These are phyloP conservation scores for Silvanus unidentatus DNA, from an alignment of 2,888 invertebrate genomes.

Conservation along the genomic window DNA sequence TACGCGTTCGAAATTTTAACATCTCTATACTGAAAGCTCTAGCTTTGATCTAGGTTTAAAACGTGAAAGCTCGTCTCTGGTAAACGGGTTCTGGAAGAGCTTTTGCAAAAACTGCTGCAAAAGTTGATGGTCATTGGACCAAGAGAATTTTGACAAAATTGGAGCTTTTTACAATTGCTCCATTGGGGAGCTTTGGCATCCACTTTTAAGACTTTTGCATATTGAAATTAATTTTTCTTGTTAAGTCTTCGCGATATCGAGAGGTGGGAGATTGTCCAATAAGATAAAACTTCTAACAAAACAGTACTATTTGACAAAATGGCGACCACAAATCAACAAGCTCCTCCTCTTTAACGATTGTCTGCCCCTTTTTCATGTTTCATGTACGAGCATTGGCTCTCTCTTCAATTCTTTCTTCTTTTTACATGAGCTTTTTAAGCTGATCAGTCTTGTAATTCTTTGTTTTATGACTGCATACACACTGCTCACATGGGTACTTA, in stretches of 20 bases:
- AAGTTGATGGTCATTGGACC: too few relatives aligned
- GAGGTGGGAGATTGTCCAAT: conserved; percentile 49
- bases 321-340: conserved; percentile 50
- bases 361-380: conserved; percentile 47
- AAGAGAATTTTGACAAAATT: too few relatives aligned
- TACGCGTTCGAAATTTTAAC: background rate
- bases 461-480: conserved; percentile 22
- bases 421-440: conserved; percentile 34
- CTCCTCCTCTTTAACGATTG: conserved; percentile 47
- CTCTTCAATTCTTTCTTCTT: conserved; percentile 41
- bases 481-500: too few relatives aligned
- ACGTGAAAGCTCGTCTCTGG: conserved; percentile 18
- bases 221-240: too few relatives aligned
- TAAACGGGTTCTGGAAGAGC: too few relatives aligned
- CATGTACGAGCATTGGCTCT: conserved; percentile 45
- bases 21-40: too few relatives aligned
- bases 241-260: conserved; percentile 6
- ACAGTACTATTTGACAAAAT: conserved; percentile 51
- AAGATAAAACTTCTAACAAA: conserved; percentile 48
- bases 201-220: too few relatives aligned
- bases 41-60: conserved; percentile 12
- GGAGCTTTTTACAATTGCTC: too few relatives aligned
- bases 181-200: too few relatives aligned
- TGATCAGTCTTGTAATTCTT: conserved; percentile 41
- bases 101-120: too few relatives aligned